phyloP scores from a whole-genome alignment of 2,797 vertebrate genomes.

The Macrochelys suwanniensis region DNA sequence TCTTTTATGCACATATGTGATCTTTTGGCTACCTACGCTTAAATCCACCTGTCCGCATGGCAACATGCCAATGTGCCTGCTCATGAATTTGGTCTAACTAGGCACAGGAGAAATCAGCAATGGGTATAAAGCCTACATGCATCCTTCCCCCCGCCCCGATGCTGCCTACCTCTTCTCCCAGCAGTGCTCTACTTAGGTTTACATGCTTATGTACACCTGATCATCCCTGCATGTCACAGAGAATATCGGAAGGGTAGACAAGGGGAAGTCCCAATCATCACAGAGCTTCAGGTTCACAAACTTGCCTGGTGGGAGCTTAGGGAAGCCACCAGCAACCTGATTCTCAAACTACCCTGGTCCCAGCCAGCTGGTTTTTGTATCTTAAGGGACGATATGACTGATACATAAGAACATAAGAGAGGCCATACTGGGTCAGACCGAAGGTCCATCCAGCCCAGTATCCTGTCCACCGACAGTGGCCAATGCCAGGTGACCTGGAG shows the following conservation, averaged over 20 bases:
- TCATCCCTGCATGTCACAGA: not conserved
- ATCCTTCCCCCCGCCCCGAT: not conserved
- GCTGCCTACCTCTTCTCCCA: not conserved
- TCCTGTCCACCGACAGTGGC: too few species aligned
- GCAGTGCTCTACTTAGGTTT: accelerated
- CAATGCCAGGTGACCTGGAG: too few species aligned
- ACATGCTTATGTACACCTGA: not conserved
- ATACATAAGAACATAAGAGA: too few species aligned
- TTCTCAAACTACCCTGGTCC: not conserved
- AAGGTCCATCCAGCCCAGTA: too few species aligned
- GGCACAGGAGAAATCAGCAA: accelerated
- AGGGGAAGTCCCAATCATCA: not conserved
- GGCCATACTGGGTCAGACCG: too few species aligned
- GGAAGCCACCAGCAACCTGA: not conserved
- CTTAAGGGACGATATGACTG: accelerated
- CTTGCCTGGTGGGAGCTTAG: not conserved
- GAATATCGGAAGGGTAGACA: not conserved
- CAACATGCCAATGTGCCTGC: accelerated
- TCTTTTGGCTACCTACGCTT: slow-evolving; percentile 27
- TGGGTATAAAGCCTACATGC: too few species aligned
- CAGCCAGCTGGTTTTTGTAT: not conserved
- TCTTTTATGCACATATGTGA: slow-evolving; percentile 10
- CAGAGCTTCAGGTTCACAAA: not conserved
- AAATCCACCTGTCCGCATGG: slow-evolving; percentile 49
- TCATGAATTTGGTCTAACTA: not conserved